Conservation (phyloP, 2,113 vertebrate genomes). For the Chiloscyllium plagiosum region DNA sequence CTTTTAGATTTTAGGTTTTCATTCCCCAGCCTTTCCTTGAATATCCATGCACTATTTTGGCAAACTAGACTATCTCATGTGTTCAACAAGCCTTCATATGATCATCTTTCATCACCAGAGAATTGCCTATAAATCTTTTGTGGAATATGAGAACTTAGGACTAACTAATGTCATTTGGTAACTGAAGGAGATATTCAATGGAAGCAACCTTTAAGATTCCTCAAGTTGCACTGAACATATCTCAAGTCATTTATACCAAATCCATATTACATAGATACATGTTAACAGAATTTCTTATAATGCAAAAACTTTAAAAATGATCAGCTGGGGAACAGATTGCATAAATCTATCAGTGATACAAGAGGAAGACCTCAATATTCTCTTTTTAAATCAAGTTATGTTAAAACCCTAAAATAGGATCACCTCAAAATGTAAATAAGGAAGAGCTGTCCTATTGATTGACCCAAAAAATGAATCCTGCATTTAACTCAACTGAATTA, state of each 20-base stretch:
- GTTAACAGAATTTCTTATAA: background rate
- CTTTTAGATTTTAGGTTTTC: background rate
- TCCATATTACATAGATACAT: background rate
- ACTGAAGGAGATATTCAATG: background rate
- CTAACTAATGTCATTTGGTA: background rate
- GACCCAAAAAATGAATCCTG: background rate
- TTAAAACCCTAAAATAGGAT: background rate
- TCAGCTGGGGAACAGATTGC: background rate
- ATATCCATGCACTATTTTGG: background rate
- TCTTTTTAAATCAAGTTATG: background rate
- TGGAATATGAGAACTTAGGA: background rate
- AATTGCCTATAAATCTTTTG: background rate
- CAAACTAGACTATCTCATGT: background rate
- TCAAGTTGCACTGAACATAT: background rate
- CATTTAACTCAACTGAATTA: no score
- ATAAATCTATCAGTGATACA: background rate
- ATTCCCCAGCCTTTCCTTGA: background rate
- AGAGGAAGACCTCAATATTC: background rate
- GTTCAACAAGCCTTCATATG: background rate
- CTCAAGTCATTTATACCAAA: background rate
- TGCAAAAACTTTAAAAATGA: background rate
- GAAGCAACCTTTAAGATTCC: background rate
- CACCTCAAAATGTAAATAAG: background rate
- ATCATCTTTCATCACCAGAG: background rate
- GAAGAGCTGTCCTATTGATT: background rate